phyloP scores from a whole-genome alignment of 2,888 invertebrate genomes.

The Tinea trinotella region DNA sequence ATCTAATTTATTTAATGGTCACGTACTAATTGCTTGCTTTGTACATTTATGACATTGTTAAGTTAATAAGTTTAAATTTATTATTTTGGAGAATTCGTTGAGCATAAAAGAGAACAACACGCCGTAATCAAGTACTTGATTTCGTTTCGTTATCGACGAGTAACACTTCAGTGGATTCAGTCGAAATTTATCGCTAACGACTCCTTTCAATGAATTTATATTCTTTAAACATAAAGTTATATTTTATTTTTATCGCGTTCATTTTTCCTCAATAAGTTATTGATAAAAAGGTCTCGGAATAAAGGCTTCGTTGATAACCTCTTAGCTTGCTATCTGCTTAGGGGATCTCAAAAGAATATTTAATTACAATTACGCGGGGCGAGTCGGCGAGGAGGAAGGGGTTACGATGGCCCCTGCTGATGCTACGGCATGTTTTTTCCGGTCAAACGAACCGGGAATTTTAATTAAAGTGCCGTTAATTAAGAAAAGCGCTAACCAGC shows the following conservation, averaged over 20 bases:
- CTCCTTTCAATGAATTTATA: background rate
- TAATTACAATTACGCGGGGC: slow-evolving; percentile 19
- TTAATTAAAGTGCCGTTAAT: slow-evolving; percentile 65
- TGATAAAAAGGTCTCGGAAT: slow-evolving; percentile 14
- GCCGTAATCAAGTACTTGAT: background rate
- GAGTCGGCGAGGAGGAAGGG: slow-evolving; percentile 13
- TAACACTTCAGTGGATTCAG: background rate
- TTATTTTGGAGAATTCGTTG: too few species aligned
- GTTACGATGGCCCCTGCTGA: slow-evolving; percentile 11
- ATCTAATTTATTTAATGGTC: background rate
- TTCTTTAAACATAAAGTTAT: background rate
- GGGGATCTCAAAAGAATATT: slow-evolving; percentile 20
- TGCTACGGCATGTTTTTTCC: slow-evolving; percentile 35
- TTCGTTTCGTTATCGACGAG: too few species aligned
- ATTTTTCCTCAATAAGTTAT: slow-evolving; percentile 13
- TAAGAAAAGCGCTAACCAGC: slow-evolving; percentile 43
- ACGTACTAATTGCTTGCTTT: too few species aligned
- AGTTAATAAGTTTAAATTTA: too few species aligned
- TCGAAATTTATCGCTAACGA: background rate
- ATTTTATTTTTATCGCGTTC: background rate
- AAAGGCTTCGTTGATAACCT: slow-evolving; percentile 18
- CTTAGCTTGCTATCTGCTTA: slow-evolving; percentile 6
- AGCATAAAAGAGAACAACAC: background rate
- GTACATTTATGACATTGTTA: too few species aligned
- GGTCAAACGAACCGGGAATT: slow-evolving; percentile 55